Evolutionary conservation across 92 coral and sea anemone genomes (phyloP), one percentile per base, ranked within the genome.

Genomic region (Actinostola sp.): DNA sequence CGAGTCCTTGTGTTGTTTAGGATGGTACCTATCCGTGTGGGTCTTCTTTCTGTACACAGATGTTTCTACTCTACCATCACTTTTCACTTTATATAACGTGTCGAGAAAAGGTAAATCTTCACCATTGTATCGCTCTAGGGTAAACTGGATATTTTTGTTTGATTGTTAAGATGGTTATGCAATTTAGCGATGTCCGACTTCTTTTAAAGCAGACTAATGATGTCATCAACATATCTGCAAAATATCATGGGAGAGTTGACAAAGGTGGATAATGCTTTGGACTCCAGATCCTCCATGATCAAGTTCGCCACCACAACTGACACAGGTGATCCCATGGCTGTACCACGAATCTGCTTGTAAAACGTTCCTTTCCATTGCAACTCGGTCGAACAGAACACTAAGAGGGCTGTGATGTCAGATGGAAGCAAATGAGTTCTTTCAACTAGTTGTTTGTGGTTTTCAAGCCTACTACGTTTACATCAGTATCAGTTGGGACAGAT

Each of bases 281-380:
- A 49, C 21, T 69, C 62, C 63, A 69, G 46, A 38, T 69, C 62
- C 30, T 28, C 61, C 75, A 69, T 69, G n/a, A 50, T 63, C 27
- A 70, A 53, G 32, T 52, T 70, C 7, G 76, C 63, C 11, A 70
- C 76, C 48, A 70, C 34, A 23, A 53, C 64, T 3, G 76, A 70
- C 21, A 70, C 50, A 10, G 76, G 65, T 21, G 76, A 70, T 20
- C 49, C 76, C 50, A 53, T 45, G 27, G 74, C 61, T 44, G 74
- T 68, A 39, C 59, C 74, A 31, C 43, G 73, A 1, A 67, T 36
- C 23, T 67, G 74, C 42, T 68, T 0, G 44, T 68, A 68, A 39
- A 25, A 68, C 19, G 15, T 68, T 41, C 62, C 74, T 46, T 57
- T 68, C 17, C 33, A 68, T 21, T 49, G 74, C 15, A 68, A 49